A percentile compares a stretch with the other conserved stretches of the same genome.
These are phyloP conservation scores for Philereme vetulata DNA, from an alignment of 2,888 invertebrate genomes.

Conservation along the genomic window DNA sequence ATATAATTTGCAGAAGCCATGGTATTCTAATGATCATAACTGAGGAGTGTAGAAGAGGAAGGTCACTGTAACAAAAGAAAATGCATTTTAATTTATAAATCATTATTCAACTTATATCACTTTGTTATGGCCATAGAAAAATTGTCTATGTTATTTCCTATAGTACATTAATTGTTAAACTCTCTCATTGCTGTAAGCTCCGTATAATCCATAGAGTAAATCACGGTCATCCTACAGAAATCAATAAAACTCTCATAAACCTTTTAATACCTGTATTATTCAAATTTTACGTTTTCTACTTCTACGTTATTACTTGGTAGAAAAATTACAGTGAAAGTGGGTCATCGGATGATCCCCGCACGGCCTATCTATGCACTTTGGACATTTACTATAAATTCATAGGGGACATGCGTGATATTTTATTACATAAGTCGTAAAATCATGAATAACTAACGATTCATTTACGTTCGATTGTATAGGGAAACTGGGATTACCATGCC, in stretches of 20 bases:
- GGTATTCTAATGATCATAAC: slow-evolving; percentile 76
- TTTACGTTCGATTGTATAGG: slow-evolving; percentile 17
- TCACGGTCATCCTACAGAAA: slow-evolving; percentile 16
- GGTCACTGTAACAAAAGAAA: slow-evolving; percentile 62
- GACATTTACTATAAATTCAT: slow-evolving; percentile 41
- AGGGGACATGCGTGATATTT: slow-evolving; percentile 29
- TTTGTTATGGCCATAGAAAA: background rate
- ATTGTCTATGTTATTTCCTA: background rate
- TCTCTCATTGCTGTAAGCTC: slow-evolving; percentile 3
- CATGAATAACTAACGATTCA: slow-evolving; percentile 20
- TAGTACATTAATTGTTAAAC: background rate
- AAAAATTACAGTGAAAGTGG: slow-evolving; percentile 63
- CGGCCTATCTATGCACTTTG: slow-evolving; percentile 44
- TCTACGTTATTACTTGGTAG: slow-evolving; percentile 27
- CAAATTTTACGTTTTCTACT: slow-evolving; percentile 22
- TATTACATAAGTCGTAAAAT: slow-evolving; percentile 38
- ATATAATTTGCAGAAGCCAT: slow-evolving; percentile 64
- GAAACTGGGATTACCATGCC: slow-evolving; percentile 15
- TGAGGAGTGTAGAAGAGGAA: slow-evolving; percentile 47
- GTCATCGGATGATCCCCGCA: slow-evolving; percentile 50
- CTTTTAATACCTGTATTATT: slow-evolving; percentile 19
- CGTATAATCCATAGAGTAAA: slow-evolving; percentile 13
- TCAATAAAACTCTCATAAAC: slow-evolving; percentile 27
- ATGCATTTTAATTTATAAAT: background rate
- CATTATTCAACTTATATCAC: background rate